Conservation (phyloP, 2,888 invertebrate species). For the Biston betularia region DNA sequence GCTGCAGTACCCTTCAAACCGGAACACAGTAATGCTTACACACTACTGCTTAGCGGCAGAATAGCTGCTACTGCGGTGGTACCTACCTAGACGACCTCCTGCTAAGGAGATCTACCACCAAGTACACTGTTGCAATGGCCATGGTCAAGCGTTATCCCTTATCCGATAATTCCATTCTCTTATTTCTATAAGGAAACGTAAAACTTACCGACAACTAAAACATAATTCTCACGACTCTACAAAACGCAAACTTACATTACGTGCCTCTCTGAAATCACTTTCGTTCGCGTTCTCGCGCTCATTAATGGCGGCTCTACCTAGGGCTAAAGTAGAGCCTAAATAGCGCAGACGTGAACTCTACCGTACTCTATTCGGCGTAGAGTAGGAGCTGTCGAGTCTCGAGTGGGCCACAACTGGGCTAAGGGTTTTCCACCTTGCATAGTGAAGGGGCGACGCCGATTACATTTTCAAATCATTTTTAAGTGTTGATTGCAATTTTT, state of each 20-base stretch:
- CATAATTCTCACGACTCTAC: conserved; percentile 29
- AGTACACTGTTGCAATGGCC: too few species aligned
- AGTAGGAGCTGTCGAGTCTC: conserved; percentile 38
- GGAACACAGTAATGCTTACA: too few species aligned
- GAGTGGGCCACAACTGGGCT: conserved; percentile 71
- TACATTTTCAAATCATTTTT: neutral
- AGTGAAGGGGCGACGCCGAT: conserved; percentile 52
- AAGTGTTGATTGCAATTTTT: too few species aligned
- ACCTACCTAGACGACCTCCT: too few species aligned
- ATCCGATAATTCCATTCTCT: too few species aligned
- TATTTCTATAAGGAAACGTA: too few species aligned
- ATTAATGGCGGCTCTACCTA: conserved; percentile 24
- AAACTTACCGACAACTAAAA: neutral
- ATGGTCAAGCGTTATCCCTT: too few species aligned
- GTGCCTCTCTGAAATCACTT: conserved; percentile 24
- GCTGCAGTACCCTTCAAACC: too few species aligned
- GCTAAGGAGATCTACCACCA: too few species aligned
- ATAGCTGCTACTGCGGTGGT: too few species aligned
- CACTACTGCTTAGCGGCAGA: too few species aligned
- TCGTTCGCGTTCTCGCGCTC: conserved; percentile 28
- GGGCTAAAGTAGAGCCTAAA: conserved; percentile 24
- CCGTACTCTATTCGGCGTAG: conserved; percentile 22
- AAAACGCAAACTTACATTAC: conserved; percentile 10
- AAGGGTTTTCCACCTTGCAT: conserved; percentile 68
- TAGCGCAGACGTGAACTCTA: conserved; percentile 32